Evolutionary conservation across 2,888 invertebrate species (phyloP).

Genomic region (Leptinotarsa rubiginosa): DNA sequence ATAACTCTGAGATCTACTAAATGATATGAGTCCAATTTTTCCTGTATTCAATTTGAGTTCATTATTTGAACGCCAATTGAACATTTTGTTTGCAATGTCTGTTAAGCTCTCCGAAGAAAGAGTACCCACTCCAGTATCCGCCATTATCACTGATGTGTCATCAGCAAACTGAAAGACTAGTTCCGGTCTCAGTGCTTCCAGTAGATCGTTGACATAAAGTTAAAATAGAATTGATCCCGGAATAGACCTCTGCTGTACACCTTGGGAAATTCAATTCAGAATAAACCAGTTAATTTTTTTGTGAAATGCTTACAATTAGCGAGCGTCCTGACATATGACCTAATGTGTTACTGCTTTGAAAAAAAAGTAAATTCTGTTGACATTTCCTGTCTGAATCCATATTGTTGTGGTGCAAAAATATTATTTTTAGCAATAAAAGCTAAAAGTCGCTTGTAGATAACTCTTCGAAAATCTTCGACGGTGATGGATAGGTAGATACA

Average conservation of each 20-base stretch:
- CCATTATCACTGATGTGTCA: conserved; percentile 10
- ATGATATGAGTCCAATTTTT: conserved; percentile 6
- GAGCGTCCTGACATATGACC: conserved; percentile 13
- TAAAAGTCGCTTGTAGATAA: background rate
- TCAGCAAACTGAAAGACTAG: conserved; percentile 15
- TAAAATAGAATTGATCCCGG: background rate
- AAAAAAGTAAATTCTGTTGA: background rate
- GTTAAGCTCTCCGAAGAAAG: background rate
- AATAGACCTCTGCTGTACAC: background rate
- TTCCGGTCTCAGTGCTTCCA: background rate
- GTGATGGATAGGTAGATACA: background rate
- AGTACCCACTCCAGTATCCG: background rate
- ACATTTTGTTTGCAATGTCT: conserved; percentile 15
- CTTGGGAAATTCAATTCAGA: background rate
- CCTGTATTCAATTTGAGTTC: conserved; percentile 12
- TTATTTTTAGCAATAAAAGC: background rate
- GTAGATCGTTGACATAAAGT: conserved; percentile 15
- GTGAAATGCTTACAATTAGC: conserved; percentile 12
- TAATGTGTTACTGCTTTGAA: background rate
- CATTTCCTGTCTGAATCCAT: background rate
- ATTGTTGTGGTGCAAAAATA: background rate
- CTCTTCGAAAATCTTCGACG: background rate
- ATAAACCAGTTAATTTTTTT: conserved; percentile 4
- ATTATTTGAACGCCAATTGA: background rate
- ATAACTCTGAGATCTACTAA: background rate